Evolutionary conservation across 1,140 invertebrate genomes (phyloP).

Genomic region (Phymastichus coffea): DNA sequence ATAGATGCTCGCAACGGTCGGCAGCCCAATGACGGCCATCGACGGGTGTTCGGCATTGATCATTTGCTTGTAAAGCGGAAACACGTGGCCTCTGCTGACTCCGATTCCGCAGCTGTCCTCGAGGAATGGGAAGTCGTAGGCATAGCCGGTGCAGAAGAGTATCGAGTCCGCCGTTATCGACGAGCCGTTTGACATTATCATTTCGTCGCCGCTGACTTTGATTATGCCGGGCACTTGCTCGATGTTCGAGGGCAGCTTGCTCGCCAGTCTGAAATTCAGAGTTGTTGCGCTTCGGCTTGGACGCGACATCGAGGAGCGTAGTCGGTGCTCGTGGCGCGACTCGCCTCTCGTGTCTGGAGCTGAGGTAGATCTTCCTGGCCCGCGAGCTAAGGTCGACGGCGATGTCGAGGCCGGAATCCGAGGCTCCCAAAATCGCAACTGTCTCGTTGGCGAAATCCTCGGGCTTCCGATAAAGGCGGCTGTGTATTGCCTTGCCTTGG

Average conservation of each 20-base stretch:
- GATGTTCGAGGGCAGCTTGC: conserved; percentile 22
- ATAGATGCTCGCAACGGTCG: conserved; percentile 61
- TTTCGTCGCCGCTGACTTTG: conserved; percentile 29
- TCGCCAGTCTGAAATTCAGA: no score
- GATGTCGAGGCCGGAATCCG: conserved; percentile 71
- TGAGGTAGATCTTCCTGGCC: conserved; percentile 55
- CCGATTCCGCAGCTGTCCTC: conserved; percentile 59
- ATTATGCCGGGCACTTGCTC: conserved; percentile 37
- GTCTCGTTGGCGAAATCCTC: no score
- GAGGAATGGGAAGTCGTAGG: conserved; percentile 69
- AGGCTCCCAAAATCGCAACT: no score
- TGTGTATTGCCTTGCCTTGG: no score
- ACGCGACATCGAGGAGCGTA: no score
- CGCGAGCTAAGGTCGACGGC: conserved; percentile 57
- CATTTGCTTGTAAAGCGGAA: conserved; percentile 73
- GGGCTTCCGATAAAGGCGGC: no score
- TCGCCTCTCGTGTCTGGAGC: conserved; percentile 42
- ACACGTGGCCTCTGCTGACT: conserved; percentile 63
- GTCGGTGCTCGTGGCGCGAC: background rate
- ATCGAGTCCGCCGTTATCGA: conserved; percentile 31
- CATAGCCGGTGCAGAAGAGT: conserved; percentile 62
- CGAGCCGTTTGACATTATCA: conserved; percentile 34
- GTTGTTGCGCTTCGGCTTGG: background rate
- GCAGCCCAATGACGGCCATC: conserved; percentile 72
- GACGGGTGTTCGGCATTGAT: conserved; percentile 70